Evolutionary conservation across 2,888 invertebrate genomes (phyloP).

Genomic region (Rhimphoctona megacephalus): DNA sequence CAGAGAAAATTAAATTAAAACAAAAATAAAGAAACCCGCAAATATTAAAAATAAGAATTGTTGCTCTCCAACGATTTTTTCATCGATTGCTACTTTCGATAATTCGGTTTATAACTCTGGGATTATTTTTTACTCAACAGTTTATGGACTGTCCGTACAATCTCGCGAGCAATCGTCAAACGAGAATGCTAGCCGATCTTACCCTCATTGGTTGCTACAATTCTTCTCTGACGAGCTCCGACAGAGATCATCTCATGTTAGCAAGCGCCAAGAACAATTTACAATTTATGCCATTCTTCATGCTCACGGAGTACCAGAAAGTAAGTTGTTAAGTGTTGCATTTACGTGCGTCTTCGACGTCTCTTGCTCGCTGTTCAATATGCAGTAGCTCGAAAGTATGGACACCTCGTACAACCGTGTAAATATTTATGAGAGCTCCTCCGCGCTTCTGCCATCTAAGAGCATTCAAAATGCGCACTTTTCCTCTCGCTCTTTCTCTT

Average conservation of each 20-base stretch:
- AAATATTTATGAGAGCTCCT: constrained; percentile 75
- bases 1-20: too few relatives aligned
- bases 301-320: constrained; percentile 97
- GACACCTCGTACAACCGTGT: constrained; percentile 61
- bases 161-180: constrained; percentile 98
- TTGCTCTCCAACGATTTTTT: not conserved
- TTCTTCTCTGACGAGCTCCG: constrained; percentile 90
- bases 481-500: not conserved
- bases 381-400: constrained; percentile 19
- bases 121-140: constrained; percentile 83
- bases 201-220: constrained; percentile 98
- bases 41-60: too few relatives aligned
- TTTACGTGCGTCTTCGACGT: not conserved
- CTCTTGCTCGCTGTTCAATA: constrained; percentile 11
- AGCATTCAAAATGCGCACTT: constrained; percentile 6
- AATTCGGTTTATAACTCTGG: constrained; percentile 3
- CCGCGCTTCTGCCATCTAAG: constrained; percentile 17
- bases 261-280: constrained; percentile 98
- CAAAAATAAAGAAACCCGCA: too few relatives aligned
- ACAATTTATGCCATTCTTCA: constrained; percentile 98
- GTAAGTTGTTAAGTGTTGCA: constrained; percentile 83
- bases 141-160: constrained; percentile 97
- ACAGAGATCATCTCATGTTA: constrained; percentile 94
- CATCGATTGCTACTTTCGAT: not conserved
- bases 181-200: constrained; percentile 98